Base-by-base conservation (phyloP, 92 coral and sea anemone genomes). In the Umimayanthus kanabou region DNA sequence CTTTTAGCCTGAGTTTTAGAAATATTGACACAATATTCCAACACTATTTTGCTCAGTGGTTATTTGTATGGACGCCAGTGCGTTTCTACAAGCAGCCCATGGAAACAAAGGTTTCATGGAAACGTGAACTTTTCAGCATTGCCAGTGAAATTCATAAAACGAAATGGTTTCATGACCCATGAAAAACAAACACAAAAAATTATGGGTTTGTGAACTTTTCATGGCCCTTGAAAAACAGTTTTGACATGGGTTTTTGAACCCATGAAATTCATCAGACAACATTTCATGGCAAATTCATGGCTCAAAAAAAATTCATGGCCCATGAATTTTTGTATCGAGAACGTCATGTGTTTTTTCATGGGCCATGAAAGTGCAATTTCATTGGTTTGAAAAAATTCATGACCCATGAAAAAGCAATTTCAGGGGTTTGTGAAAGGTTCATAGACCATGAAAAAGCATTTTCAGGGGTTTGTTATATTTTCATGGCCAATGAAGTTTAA, bases 211-310 rank as follows among this genome's bases (percentile, higher is more conserved):
- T 33, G 37, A 33, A 33, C 37, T 2, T 79, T 79, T 79, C 42
- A 79, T 79, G 69, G 82, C 66, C 39, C 69, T 50, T 79, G 82
- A 50, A 78, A 79, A 79, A 33, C 69, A 49, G 82, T n/a, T 50
- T 79, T n/a, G n/a, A n/a, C 69, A 25, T 79, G 29, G 82, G 82
- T 43, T 49, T 79, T 79, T 79, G 80, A 79, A 79, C 43, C 67
- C 82, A 79, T 79, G 69, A 79, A 79, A 79, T 50, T 50, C 40
- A 40, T 30, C 82, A 49, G 66, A 79, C 67, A 79, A 79, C 69
- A 79, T 79, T 79, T 79, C 82, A 79, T 50, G 82, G 82, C 40
- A 79, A 79, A 49, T 78, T 33, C 37, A 33, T 33, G 37, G 37
- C 37, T 33, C 37, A 33, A 0, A 33, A 33, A 33, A 33, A 33